Evolutionary conservation across 2,888 invertebrate species (phyloP), one percentile per base, ranked within the genome.

Genomic region (Volucella inanis): DNA sequence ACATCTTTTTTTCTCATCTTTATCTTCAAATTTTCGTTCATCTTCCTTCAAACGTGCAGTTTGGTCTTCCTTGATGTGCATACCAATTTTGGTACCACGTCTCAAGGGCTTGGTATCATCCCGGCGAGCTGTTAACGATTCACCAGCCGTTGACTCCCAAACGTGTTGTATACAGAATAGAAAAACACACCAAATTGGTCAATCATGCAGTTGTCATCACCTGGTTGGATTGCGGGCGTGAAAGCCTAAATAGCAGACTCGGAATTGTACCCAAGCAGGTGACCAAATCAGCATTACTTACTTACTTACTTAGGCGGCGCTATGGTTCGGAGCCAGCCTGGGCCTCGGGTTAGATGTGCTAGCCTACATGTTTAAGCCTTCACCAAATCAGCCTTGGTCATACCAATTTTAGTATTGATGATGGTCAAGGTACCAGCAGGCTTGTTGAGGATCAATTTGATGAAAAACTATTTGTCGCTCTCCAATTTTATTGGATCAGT

Each of bases 131-230:
- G 98, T 98, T 94, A 99, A 99, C 1, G 98, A 98, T 54, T 98
- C 98, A 62, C 98, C 98, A 87, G 98, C 99, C 12, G 97, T 95
- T 0, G 98, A 98, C 91, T 98, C 98, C 98, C 98, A 99, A 78
- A 96, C 93, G 93, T 98, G 98, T 91, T 97, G 97, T 98, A 99
- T 57, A 98, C 98, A 0, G 98, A 98, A 93, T 98, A 99, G 95
- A 99, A 99, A 93, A 98, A 98, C 87, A 99, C 98, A 94, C 98
- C 98, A 92, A 99, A 99, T 93, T 99, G 98, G 93, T 98, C 98
- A 92, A 99, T 99, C 98, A 99, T 99, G 88, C 97, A 97, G 89
- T 99, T 99, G 90, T 99, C 99, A 59, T 98, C 98, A 87, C 98
- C 98, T 82, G 98, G 98, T 91, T 98, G 97, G 38, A 99, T 94